Evolutionary conservation across 2,113 vertebrate genomes (phyloP), one percentile per base, ranked within the genome.

Genomic region (Leptodactylus fuscus): DNA sequence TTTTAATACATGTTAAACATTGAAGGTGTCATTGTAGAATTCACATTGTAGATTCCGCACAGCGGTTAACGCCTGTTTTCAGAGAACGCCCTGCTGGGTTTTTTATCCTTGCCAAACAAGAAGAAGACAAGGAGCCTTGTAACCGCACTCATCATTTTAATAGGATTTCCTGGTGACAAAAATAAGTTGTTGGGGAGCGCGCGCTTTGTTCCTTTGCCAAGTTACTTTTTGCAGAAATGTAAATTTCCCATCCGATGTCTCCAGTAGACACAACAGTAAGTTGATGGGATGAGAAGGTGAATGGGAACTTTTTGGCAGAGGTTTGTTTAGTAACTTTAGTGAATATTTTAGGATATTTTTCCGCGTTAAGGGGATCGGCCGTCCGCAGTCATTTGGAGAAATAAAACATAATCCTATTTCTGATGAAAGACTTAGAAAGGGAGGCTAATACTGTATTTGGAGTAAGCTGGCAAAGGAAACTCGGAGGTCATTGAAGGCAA

Each of bases 1-100:
- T 77, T 85, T 79, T 79, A 85, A 75, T 75, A 77, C 60, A 41
- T 38, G 62, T 67, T 79, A 85, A 79, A 71, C 83, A 55, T 24
- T 79, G 75, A 78, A 78, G 75, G 44, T 70, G 83, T 79, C 74
- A 79, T 85, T 69, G 75, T 51, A 41, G 48, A 22, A 70, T 85
- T 38, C 15, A 1, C 62, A 24, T 6, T 69, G 58, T 22, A 41
- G 46, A 22, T 70, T 29, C 46, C 20, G 46, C 83, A 0, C 83
- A 70, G 75, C 58, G 7, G 75, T 85, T 41, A 55, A 58, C 70
- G 34, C 22, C 34, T 20, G 60, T 55, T 53, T 79, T 13, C 29
- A 22, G 16, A 41, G 36, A 29, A 69, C 74, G 3, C 24, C 82
- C 73, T 34, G 58, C 73, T 51, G 83, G 6, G 32, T 29, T 65